Percentiles rank a stretch among this genome's conserved stretches.
phyloP scores from a whole-genome alignment of 1,140 invertebrate species.

The Tigriopus japonicus region DNA sequence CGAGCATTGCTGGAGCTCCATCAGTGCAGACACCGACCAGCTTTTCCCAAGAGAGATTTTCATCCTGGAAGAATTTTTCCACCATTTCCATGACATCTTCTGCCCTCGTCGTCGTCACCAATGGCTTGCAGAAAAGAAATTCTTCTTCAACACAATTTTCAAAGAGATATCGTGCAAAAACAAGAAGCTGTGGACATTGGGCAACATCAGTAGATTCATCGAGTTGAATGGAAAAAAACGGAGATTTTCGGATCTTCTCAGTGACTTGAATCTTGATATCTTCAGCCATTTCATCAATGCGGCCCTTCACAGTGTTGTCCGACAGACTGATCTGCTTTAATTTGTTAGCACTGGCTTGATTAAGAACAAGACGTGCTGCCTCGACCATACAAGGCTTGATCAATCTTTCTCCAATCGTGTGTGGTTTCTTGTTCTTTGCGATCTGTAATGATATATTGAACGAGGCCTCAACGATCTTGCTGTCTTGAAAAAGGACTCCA shows the following conservation, averaged over 20 bases:
- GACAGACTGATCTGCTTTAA: slow-evolving; percentile 12
- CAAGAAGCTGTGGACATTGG: slow-evolving; percentile 12
- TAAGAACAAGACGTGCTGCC: slow-evolving; percentile 16
- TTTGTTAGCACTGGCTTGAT: slow-evolving; percentile 14
- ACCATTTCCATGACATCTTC: slow-evolving; percentile 15
- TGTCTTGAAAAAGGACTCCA: slow-evolving; percentile 9
- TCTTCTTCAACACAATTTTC: slow-evolving; percentile 17
- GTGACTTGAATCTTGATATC: slow-evolving; percentile 16
- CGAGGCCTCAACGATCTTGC: slow-evolving; percentile 15
- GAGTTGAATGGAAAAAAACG: slow-evolving; percentile 15
- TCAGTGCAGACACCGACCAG: neutral
- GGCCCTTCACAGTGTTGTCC: slow-evolving; percentile 18
- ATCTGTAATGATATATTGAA: slow-evolving; percentile 18
- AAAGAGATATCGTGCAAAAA: slow-evolving; percentile 16
- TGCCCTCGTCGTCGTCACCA: slow-evolving; percentile 15
- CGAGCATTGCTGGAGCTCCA: neutral
- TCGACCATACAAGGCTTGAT: slow-evolving; percentile 12
- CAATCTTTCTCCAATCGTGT: slow-evolving; percentile 18
- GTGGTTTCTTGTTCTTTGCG: slow-evolving; percentile 18
- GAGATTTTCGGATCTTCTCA: slow-evolving; percentile 11
- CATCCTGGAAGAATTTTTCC: slow-evolving; percentile 1
- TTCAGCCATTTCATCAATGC: slow-evolving; percentile 18
- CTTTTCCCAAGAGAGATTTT: neutral
- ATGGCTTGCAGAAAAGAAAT: slow-evolving; percentile 17
- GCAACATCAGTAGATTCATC: slow-evolving; percentile 17